Percentiles rank a stretch among this genome's conserved stretches.
phyloP scores from a whole-genome alignment of 2,797 vertebrate species.

The Clarias platycephalus region DNA sequence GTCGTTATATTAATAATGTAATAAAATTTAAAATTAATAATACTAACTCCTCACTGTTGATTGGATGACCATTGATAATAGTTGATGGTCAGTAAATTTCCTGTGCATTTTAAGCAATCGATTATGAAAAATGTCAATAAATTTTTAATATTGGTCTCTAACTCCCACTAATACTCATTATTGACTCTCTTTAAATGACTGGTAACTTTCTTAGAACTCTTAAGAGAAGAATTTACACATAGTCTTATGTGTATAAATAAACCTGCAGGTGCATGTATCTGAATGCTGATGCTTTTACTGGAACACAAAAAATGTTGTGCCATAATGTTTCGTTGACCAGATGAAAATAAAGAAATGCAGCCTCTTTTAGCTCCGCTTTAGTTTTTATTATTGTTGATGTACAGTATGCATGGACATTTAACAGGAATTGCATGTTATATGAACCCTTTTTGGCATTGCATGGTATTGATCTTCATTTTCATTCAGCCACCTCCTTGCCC shows the following conservation, averaged over 20 bases:
- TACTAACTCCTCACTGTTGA: neutral
- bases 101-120: too few species aligned
- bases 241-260: neutral
- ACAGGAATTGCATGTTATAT: conserved; percentile 41
- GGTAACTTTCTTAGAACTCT: neutral
- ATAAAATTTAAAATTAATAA: neutral
- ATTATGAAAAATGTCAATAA: too few species aligned
- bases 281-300: neutral
- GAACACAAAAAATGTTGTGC: neutral
- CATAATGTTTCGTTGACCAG: neutral
- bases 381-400: conserved; percentile 28
- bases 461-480: neutral
- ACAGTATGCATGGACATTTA: neutral
- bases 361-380: neutral
- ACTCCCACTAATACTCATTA: neutral
- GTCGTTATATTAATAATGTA: too few species aligned
- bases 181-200: neutral
- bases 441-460: conserved; percentile 6
- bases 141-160: too few species aligned
- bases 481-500: conserved; percentile 40
- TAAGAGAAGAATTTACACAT: neutral
- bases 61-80: too few species aligned
- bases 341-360: neutral
- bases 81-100: too few species aligned
- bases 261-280: neutral